These are phyloP conservation scores for Clusia tigrina DNA, from an alignment of 2,888 invertebrate genomes.

Conservation along the genomic window DNA sequence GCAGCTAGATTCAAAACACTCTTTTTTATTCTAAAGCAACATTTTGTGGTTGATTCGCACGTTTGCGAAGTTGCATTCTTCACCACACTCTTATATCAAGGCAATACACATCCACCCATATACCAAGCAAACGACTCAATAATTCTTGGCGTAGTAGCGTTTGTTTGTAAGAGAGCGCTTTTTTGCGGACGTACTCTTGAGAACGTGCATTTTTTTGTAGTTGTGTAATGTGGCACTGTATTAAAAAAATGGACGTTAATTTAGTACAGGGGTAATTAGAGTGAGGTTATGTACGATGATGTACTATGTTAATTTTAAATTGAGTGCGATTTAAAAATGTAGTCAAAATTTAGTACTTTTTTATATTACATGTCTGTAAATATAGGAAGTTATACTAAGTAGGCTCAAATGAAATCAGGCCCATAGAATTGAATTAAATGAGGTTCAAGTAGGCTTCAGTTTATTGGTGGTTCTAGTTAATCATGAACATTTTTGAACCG, in stretches of 20 bases:
- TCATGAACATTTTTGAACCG: too few relatives aligned
- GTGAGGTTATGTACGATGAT: background rate
- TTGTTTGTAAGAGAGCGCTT: background rate
- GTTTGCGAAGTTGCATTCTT: slow-evolving; percentile 23
- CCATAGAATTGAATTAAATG: too few relatives aligned
- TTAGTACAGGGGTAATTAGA: background rate
- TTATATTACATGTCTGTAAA: too few relatives aligned
- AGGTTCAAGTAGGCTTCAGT: too few relatives aligned
- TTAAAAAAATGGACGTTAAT: background rate
- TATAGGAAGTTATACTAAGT: too few relatives aligned
- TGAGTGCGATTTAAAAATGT: background rate
- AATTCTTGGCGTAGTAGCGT: background rate
- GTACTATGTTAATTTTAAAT: background rate
- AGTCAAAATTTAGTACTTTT: background rate
- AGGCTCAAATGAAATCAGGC: too few relatives aligned
- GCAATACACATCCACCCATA: background rate
- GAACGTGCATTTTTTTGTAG: background rate
- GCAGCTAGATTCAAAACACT: background rate
- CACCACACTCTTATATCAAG: too few relatives aligned
- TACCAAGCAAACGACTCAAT: background rate
- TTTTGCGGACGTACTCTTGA: background rate
- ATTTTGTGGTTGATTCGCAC: slow-evolving; percentile 23
- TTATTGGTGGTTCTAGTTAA: too few relatives aligned
- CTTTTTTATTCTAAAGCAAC: slow-evolving; percentile 7
- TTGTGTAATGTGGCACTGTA: background rate